Conservation (phyloP, 1,140 invertebrate genomes). For the Zophobas morio region DNA sequence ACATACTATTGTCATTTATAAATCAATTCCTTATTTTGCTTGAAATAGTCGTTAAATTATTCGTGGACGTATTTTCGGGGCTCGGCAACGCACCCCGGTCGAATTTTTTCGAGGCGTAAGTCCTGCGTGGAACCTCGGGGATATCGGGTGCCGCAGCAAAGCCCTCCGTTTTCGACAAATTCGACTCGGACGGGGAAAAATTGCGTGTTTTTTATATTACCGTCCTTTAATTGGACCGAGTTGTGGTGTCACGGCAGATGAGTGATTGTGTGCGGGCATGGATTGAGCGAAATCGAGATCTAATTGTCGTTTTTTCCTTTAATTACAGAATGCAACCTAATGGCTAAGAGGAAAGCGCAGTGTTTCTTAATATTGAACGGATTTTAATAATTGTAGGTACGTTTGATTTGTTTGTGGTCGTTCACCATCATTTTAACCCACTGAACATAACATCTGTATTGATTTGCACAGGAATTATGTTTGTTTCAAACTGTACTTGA, state of each 20-base stretch:
- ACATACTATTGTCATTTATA: conserved; percentile 58
- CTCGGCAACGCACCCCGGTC: background rate
- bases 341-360: conserved; percentile 51
- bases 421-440: conserved; percentile 41
- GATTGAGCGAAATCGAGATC: background rate
- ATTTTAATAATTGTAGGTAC: conserved; percentile 38
- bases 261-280: background rate
- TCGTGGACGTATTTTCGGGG: background rate
- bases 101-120: no score
- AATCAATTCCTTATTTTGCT: conserved; percentile 54
- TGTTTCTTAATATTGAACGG: conserved; percentile 38
- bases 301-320: conserved; percentile 13
- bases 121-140: no score
- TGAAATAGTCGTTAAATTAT: conserved; percentile 9
- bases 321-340: conserved; percentile 56
- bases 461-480: conserved; percentile 46
- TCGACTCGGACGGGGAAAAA: no score
- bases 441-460: conserved; percentile 43
- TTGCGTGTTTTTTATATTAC: no score
- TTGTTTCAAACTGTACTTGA: conserved; percentile 46
- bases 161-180: no score
- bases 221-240: no score
- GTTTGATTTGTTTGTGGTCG: conserved; percentile 47
- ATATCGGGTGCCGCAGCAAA: no score
- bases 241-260: background rate